These are phyloP conservation scores for Heliconius ethilla DNA, from an alignment of 2,888 invertebrate genomes.

Conservation along the genomic window DNA sequence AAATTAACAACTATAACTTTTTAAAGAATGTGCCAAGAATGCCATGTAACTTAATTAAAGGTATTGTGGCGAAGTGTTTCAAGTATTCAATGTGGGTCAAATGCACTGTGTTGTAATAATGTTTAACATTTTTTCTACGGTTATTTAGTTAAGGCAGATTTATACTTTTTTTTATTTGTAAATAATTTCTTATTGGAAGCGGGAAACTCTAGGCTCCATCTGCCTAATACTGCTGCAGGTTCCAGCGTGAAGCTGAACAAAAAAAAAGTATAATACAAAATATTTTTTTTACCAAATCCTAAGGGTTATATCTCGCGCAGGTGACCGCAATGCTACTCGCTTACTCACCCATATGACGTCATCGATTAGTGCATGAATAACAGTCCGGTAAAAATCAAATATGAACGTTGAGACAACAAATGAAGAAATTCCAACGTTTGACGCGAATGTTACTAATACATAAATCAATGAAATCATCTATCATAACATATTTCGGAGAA, in stretches of 20 bases:
- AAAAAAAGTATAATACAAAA: too few relatives aligned
- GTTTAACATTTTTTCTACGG: not conserved
- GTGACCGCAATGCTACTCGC: conserved; percentile 54
- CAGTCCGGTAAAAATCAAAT: conserved; percentile 63
- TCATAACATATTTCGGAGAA: conserved; percentile 26
- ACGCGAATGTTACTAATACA: conserved; percentile 50
- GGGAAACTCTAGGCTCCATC: too few relatives aligned
- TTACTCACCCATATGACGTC: conserved; percentile 77
- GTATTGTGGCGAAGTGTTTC: conserved; percentile 2
- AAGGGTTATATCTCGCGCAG: conserved; percentile 32
- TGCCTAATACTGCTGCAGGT: too few relatives aligned
- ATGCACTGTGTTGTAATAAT: not conserved
- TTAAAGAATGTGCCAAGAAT: too few relatives aligned
- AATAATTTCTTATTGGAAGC: too few relatives aligned
- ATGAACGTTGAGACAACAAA: conserved; percentile 44
- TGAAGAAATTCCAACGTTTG: conserved; percentile 44
- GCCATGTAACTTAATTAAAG: conserved; percentile 10
- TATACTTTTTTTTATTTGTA: too few relatives aligned
- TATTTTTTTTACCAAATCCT: too few relatives aligned
- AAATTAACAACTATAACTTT: conserved; percentile 15
- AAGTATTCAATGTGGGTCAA: conserved; percentile 8
- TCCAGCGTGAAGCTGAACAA: too few relatives aligned
- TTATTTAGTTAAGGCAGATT: not conserved
- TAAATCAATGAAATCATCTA: conserved; percentile 48
- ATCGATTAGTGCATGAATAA: conserved; percentile 73